Evolutionary conservation across 2,797 vertebrate genomes (phyloP), one percentile per base, ranked within the genome.

Genomic region (Leucoraja ocellata): DNA sequence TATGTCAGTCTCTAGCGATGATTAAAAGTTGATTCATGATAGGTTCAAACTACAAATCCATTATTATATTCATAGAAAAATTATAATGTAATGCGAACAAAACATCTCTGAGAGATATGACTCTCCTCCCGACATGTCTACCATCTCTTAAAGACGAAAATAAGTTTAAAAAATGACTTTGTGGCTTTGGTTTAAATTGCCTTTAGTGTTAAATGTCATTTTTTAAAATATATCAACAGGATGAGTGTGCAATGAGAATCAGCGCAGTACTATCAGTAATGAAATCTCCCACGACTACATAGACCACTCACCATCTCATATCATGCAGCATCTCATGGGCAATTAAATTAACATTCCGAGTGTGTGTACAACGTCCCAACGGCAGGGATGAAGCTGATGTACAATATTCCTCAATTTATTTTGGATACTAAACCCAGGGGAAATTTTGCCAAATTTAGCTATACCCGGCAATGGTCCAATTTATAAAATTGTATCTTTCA

Each of bases 321-420:
- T n/a, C 54, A n/a, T 54, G n/a, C 23, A 86, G 16, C 58, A 16
- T 86, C 13, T 63, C 28, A 13, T n/a, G 16, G 46, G 13, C 11
- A n/a, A 88, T 86, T 86, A 5, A 61, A 86, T 88, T 88, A 65
- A 88, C 63, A 88, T 65, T 88, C 84, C 0, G 58, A 88, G 84
- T 7, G 5, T 18, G 39, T 16, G 78, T 54, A 54, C 46, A 54
- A 13, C 18, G 5, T 65, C 14, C 18, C n/a, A 6, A 16, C 6
- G 14, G 54, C 21, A 28, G 28, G 61, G 16, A 65, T n/a, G 0
- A 28, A 32, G n/a, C 8, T n/a, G 63, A 9, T 65, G 18, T 65
- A 9, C 18, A 25, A 14, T 4, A 84, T 28, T 58, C 58, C 13
- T 0, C 1, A 7, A 58, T 25, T 58, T 84, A 58, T 61, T 84